Evolutionary conservation across 2,888 invertebrate species (phyloP).

Genomic region (Philonicus albiceps): DNA sequence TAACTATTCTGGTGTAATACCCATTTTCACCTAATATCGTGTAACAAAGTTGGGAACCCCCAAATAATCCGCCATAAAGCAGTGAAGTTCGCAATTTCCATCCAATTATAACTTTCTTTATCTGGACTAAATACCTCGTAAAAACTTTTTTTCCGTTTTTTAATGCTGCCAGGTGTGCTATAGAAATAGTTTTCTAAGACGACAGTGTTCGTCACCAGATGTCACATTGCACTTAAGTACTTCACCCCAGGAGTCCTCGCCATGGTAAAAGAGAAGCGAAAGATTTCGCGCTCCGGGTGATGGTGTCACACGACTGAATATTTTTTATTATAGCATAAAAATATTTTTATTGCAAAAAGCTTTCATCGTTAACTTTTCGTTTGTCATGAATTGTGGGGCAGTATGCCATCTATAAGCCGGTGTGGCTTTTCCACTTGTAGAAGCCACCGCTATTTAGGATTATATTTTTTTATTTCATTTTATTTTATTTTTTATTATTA

Average conservation of each 20-base stretch:
- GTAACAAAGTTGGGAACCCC: not conserved
- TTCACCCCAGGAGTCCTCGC: not conserved
- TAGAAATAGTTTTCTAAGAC: constrained; percentile 10
- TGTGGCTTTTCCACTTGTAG: not conserved
- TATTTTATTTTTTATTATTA: no score
- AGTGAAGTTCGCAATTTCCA: not conserved
- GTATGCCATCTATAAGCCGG: not conserved
- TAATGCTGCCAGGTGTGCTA: not conserved
- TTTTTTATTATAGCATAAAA: constrained; percentile 25
- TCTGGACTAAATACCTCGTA: constrained; percentile 8
- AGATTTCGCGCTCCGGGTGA: not conserved
- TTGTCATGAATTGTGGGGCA: not conserved
- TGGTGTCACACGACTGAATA: constrained; percentile 8
- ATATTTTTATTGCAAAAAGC: constrained; percentile 39
- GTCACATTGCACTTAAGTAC: not conserved
- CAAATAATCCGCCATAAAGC: not conserved
- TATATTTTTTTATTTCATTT: not conserved
- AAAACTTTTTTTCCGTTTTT: constrained; percentile 6
- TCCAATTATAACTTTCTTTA: constrained; percentile 31
- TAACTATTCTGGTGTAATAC: not conserved
- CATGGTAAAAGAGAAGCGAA: not conserved
- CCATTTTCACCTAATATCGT: not conserved
- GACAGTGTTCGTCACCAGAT: not conserved
- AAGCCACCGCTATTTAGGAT: not conserved
- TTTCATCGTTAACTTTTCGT: constrained; percentile 40